Evolutionary conservation across 2,113 vertebrate genomes (phyloP), one percentile per base, ranked within the genome.

Genomic region (Telmatochromis bifrenatus): DNA sequence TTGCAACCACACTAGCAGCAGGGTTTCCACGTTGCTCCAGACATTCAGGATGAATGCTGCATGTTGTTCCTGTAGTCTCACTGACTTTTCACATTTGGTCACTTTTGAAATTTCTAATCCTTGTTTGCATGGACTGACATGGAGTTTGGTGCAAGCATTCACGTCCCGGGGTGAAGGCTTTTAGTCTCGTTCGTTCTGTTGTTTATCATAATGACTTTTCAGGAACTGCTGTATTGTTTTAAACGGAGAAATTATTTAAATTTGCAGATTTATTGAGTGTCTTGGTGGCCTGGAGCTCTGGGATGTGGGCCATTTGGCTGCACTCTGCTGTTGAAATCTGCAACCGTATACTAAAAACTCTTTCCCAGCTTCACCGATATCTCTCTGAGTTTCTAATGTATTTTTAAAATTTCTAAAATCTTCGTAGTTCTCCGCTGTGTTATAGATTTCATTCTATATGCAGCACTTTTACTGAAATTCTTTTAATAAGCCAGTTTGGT

Each of bases 91-190:
- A 1, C 0, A 77, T 49, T 49, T 77, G 26, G 21, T 70, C 37
- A 15, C 21, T 45, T 73, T 47, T 77, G 26, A 77, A 19, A 75
- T 75, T 75, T 75, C 23, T 75, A 47, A 47, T 11, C 14, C 14
- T 47, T 5, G 42, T 49, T 49, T 0, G 26, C 15, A 0, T 0
- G 14, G 42, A 47, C 23, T 49, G 70, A 75, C 14, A 31, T 0
- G 23, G 15, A 28, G 23, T 75, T 49, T 5, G 42, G 4, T 49
- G 2, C 42, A 47, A 7, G 42, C 15, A 31, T 49, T 49, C 70
- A 49, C 2, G 15, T 28, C 9, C 23, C 42, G 0, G 45, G 26
- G 26, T 51, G 26, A 9, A 77, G 17, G 7, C 26, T 31, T 77
- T 6, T 31, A 31, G 26, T 49, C 45, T 19, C 1, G 0, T n/a